A percentile compares a stretch with the other conserved stretches of the same genome.
These are phyloP conservation scores for Mionectes olivaceus DNA, from an alignment of 2,797 vertebrate genomes.

Conservation along the genomic window DNA sequence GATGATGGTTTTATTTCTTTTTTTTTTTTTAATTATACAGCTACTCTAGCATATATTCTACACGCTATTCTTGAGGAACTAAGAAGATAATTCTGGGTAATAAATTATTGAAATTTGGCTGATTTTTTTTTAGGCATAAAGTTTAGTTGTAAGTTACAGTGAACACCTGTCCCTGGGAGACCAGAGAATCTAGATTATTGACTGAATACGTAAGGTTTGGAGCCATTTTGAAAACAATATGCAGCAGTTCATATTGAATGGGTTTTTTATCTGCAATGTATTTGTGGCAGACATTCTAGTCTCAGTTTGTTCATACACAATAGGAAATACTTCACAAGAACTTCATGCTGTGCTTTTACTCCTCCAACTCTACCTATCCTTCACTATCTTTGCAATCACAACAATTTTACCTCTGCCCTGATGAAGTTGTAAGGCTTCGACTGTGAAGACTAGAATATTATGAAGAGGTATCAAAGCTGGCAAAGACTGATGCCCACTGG, in stretches of 20 bases:
- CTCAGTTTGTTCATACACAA: not conserved
- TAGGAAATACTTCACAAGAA: not conserved
- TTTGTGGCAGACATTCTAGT: not conserved
- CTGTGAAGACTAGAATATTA: not conserved
- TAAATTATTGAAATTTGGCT: not conserved
- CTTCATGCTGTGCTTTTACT: not conserved
- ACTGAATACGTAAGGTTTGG: not conserved
- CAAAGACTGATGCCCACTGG: not conserved
- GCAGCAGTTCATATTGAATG: not conserved
- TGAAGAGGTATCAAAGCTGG: not conserved
- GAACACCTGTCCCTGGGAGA: not conserved
- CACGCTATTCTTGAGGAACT: not conserved
- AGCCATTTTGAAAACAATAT: accelerated
- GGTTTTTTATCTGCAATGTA: not conserved
- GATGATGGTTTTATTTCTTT: not conserved
- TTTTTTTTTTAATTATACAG: not conserved
- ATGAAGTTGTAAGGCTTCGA: not conserved
- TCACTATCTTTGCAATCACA: not conserved
- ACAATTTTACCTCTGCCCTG: not conserved
- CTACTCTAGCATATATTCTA: not conserved
- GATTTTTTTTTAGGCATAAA: not conserved
- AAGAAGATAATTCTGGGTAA: not conserved
- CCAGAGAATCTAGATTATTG: not conserved
- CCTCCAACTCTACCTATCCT: not conserved
- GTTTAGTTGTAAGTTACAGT: not conserved